Base-by-base conservation (phyloP, 2,888 invertebrate genomes). In the Chymomyza caudatula region DNA sequence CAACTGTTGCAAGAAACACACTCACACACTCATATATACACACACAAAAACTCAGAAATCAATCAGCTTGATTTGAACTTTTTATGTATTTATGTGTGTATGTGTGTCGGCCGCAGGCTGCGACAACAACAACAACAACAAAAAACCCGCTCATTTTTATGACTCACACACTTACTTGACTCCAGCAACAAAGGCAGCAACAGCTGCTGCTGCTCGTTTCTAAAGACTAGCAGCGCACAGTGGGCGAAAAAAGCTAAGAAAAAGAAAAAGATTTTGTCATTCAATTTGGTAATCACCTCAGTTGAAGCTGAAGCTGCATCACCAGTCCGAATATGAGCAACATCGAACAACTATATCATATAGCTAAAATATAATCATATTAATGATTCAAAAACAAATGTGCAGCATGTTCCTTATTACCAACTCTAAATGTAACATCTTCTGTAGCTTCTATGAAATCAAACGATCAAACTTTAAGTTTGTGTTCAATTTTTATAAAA, bases 161-260 rank as follows among this genome's bases (percentile, higher is more conserved):
- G 25, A 19, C 55, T 53, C 63, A 63, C 25, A 59, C 56, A 55
- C 17, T 44, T 53, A 60, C 52, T 60, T 59, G 11, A 66, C 58
- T 37, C n/a, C 74, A 68, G 17, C 20, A 22, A 42, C 42, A 19
- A 11, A 37, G 13, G 15, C 17, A 74, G 74, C 77, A 77, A 75
- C 77, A 77, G 71, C 71, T 77, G 74, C 77, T 77, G 74, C 77
- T 19, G 20, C 43, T 44, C n/a, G n/a, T 22, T 29, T 29, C 19
- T 19, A 42, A 19, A 29, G 15, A 25, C 20, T 4, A 13, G 22
- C 4, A 23, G n/a, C n/a, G n/a, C n/a, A 52, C n/a, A 23, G 8
- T 29, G 6, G 13, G 4, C 37, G 37, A 29, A 2, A 29, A 54
- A 54, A 29, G 29, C 54, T 29, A 11, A 5, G 11, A 11, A 54